Base-by-base conservation (phyloP, 2,797 vertebrate species). In the Sebastes hubbsi region DNA sequence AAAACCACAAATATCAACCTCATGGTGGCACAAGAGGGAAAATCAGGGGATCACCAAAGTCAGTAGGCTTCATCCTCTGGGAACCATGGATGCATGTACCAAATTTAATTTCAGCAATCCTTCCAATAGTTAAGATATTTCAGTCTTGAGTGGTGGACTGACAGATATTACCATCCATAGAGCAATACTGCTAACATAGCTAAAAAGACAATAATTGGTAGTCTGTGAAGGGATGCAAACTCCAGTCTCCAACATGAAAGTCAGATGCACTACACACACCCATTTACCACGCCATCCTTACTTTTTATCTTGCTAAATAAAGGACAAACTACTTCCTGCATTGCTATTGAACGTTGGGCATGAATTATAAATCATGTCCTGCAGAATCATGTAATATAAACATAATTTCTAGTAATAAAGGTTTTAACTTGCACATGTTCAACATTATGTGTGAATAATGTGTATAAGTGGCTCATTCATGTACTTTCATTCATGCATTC, bases 371-470 rank as follows among this genome's bases (percentile, higher is more conserved):
- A 1, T 11, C 9, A 25, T 25, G 7, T n/a, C 9, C 29, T 20
- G 14, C 34, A 66, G 25, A 66, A 29, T n/a, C 34, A 58, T 70
- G 18, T 11, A 14, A 27, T 22, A 20, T 46, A 16, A 72, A 56
- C n/a, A 34, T 6, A 0, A 68, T 29, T 34, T 58, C 5, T 58
- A 1, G 1, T 18, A n/a, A 5, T 34, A 24, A 42, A n/a, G 18
- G 32, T 52, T 60, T 70, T n/a, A 56, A 14, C 24, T n/a, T 4
- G 30, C 12, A 18, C 24, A 73, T 20, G 71, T 78, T 71, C 36
- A 76, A 52, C 22, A 60, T 46, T 34, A 74, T 13, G 14, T 86
- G 84, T 83, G 77, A 90, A 36, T 60, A 88, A 80, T 24, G 46
- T 63, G 52, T 64, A 7, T 20, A 36, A 75, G 75, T 49, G 10